phyloP scores from a whole-genome alignment of 2,113 vertebrate genomes.

The Phycodurus eques region DNA sequence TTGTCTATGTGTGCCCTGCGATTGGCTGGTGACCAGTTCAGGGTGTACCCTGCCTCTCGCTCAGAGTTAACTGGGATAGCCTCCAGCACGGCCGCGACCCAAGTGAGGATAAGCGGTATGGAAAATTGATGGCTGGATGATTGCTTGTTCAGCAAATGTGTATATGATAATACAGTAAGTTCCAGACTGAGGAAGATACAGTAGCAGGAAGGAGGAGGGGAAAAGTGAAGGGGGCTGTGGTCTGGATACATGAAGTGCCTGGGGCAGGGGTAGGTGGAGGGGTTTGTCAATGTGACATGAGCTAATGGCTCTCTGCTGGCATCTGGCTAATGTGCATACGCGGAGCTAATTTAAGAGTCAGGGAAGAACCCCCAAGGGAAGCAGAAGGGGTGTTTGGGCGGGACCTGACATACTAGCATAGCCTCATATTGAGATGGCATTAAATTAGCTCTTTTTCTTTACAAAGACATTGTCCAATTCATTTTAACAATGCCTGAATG shows the following conservation, averaged over 20 bases:
- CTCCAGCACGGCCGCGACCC: no score
- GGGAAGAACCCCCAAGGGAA: slow-evolving; percentile 9
- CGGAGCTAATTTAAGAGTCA: slow-evolving; percentile 55
- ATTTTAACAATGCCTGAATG: neutral
- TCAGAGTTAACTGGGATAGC: no score
- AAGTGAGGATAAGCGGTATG: no score
- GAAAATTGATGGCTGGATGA: no score
- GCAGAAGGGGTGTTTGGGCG: neutral
- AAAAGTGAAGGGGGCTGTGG: neutral
- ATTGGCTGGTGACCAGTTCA: no score
- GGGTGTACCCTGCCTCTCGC: no score
- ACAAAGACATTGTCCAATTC: slow-evolving; percentile 15
- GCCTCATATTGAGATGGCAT: slow-evolving; percentile 16
- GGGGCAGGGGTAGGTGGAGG: neutral
- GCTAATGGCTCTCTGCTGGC: slow-evolving; percentile 62
- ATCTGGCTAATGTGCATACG: slow-evolving; percentile 50
- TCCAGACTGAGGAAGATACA: neutral
- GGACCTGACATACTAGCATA: neutral
- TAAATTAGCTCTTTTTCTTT: slow-evolving; percentile 30
- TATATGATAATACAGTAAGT: neutral
- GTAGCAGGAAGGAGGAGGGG: neutral
- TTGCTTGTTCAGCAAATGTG: neutral
- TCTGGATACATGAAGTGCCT: neutral
- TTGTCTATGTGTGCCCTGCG: no score
- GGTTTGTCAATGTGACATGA: slow-evolving; percentile 50